Conservation (phyloP, 2,888 invertebrate species). For the Pycnomerus fuliginosus region DNA sequence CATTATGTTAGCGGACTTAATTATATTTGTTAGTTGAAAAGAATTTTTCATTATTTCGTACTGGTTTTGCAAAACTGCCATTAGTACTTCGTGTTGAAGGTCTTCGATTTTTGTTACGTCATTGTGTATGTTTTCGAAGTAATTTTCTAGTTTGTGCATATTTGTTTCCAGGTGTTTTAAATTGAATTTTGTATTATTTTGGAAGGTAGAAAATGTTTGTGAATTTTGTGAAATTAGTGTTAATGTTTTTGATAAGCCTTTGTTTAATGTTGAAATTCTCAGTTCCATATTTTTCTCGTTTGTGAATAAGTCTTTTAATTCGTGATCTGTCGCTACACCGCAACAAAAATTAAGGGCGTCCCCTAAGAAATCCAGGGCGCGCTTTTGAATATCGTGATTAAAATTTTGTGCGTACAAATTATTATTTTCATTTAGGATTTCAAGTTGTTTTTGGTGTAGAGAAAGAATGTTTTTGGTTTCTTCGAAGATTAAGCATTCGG, state of each 20-base stretch:
- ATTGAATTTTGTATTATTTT: constrained; percentile 1
- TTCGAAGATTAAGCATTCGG: too few species aligned
- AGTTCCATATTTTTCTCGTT: constrained; percentile 5
- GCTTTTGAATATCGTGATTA: not conserved
- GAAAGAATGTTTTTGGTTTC: not conserved
- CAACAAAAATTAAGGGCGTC: constrained; percentile 11
- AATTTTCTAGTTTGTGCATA: constrained; percentile 9
- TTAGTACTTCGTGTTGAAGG: constrained; percentile 1
- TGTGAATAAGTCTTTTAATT: constrained; percentile 3
- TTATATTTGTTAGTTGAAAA: not conserved
- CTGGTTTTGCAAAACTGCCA: constrained; percentile 3
- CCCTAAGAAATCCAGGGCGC: constrained; percentile 13
- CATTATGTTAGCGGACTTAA: constrained; percentile 9
- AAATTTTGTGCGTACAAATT: not conserved
- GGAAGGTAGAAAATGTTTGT: constrained; percentile 6
- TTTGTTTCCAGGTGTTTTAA: constrained; percentile 6
- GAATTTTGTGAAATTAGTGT: constrained; percentile 3
- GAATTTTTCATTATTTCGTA: constrained; percentile 8
- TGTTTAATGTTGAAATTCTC: constrained; percentile 4
- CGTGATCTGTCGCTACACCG: constrained; percentile 1
- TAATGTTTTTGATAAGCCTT: constrained; percentile 3
- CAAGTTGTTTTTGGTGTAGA: not conserved
- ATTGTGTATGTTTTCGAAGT: not conserved
- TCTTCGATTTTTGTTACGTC: not conserved
- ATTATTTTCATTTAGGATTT: not conserved